Evolutionary conservation across 2,888 invertebrate species (phyloP).

Genomic region (Synergus itoensis): DNA sequence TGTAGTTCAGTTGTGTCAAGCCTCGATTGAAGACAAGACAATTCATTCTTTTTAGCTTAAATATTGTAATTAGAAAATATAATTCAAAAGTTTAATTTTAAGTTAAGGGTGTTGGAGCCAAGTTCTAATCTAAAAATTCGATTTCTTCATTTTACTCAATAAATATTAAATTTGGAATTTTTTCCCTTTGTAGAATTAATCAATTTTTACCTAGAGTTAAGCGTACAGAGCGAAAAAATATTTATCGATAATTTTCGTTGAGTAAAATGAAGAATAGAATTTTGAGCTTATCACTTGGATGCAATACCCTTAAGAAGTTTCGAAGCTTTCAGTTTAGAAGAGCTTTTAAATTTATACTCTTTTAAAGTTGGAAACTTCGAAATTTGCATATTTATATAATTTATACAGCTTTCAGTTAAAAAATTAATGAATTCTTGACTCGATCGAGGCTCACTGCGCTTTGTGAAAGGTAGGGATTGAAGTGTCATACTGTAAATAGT

Average conservation of each 20-base stretch:
- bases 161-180: no score
- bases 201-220: no score
- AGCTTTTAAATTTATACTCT: no score
- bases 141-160: no score
- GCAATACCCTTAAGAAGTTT: neutral
- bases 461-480: conserved; percentile 58
- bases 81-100: neutral
- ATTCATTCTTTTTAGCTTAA: neutral
- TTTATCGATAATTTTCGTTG: no score
- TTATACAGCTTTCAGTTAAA: neutral
- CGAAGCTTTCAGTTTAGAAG: neutral
- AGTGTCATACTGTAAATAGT: conserved; percentile 71
- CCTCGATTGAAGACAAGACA: conserved; percentile 13
- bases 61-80: neutral
- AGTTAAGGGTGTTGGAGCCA: no score
- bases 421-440: conserved; percentile 10
- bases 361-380: no score
- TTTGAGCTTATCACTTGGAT: no score
- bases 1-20: conserved; percentile 61
- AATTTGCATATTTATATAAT: neutral
- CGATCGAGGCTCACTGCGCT: conserved; percentile 57
- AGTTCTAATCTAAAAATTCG: no score
- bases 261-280: no score
- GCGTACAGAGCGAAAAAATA: no score
- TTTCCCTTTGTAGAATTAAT: no score